Percentiles rank a stretch among this genome's conserved stretches.
Evolutionary conservation across 1,140 invertebrate genomes (phyloP).

Genomic region (Diorhabda sublineata): DNA sequence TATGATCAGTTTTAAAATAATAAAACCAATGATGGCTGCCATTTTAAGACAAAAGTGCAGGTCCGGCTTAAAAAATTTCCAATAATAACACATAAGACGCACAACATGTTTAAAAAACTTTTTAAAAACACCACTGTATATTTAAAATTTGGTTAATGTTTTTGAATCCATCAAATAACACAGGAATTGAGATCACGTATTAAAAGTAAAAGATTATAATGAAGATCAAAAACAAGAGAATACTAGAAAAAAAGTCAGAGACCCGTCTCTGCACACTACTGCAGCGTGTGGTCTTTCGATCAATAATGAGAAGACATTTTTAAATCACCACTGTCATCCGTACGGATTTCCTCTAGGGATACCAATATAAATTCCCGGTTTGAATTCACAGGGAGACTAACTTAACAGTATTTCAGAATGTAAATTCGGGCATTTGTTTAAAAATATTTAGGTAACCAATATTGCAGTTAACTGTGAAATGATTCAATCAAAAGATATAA

Average conservation of each 20-base stretch:
- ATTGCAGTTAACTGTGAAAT: too few relatives aligned
- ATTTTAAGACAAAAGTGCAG: not conserved
- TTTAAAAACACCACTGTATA: not conserved
- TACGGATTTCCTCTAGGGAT: not conserved
- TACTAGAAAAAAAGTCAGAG: not conserved
- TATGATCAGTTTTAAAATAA: not conserved
- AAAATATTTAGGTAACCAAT: too few relatives aligned
- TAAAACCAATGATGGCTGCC: not conserved
- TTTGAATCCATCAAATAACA: not conserved
- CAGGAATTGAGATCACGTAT: not conserved
- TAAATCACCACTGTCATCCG: not conserved
- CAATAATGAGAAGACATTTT: conserved; percentile 1
- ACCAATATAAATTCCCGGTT: not conserved
- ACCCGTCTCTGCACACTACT: not conserved
- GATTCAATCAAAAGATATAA: too few relatives aligned
- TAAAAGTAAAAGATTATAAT: not conserved
- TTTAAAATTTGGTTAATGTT: not conserved
- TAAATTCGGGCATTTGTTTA: too few relatives aligned
- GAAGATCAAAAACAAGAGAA: not conserved
- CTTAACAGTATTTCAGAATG: too few relatives aligned
- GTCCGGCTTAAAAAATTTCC: not conserved
- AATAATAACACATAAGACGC: not conserved
- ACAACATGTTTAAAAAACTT: not conserved
- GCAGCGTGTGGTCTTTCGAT: not conserved
- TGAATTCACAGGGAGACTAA: not conserved